A percentile compares a stretch with the other conserved stretches of the same genome.
Evolutionary conservation across 2,113 vertebrate genomes (phyloP).

Genomic region (Tyrannus savana): DNA sequence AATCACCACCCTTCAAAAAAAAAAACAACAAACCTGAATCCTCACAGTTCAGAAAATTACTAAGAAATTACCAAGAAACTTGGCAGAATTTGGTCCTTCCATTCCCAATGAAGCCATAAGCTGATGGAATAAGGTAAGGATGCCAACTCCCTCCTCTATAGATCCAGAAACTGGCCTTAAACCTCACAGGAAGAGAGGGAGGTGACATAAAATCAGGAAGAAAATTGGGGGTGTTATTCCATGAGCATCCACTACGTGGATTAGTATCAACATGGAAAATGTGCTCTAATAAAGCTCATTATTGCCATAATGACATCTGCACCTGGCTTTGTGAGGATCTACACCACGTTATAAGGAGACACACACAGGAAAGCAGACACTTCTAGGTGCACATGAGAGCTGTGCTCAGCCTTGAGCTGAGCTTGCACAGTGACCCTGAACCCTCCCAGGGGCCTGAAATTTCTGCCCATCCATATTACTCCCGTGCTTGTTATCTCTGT

Average conservation of each 20-base stretch:
- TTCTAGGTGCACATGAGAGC: background rate
- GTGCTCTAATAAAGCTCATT: background rate
- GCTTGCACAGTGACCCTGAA: background rate
- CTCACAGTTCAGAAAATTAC: background rate
- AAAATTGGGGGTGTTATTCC: background rate
- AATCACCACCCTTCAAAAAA: background rate
- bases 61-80: background rate
- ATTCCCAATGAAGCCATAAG: background rate
- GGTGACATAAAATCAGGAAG: background rate
- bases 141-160: background rate
- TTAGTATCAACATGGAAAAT: background rate
- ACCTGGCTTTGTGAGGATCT: background rate
- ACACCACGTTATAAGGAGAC: background rate
- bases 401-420: background rate
- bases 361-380: background rate
- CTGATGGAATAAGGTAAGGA: background rate
- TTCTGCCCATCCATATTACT: background rate
- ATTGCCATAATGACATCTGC: background rate
- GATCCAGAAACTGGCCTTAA: background rate
- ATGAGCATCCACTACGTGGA: background rate
- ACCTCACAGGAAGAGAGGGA: background rate
- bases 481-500: background rate
- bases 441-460: background rate
- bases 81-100: background rate
- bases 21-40: background rate